Conservation (phyloP, 2,888 invertebrate genomes). For the Rhodophaea formosa region DNA sequence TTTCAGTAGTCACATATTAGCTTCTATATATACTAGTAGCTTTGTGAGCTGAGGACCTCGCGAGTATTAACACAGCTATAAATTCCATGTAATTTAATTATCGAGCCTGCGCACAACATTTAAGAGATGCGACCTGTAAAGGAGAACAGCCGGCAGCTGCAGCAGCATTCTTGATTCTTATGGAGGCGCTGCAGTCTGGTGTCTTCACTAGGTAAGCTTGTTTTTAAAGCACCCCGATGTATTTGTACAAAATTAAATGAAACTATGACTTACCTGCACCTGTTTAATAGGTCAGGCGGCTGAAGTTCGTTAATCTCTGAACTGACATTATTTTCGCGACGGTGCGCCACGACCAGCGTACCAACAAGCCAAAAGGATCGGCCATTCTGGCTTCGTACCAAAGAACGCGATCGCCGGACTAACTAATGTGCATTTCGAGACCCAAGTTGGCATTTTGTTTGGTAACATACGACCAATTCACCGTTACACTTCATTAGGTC, state of each 20-base stretch:
- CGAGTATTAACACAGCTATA: too few relatives aligned
- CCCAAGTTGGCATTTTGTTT: conserved; percentile 75
- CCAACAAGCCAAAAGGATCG: conserved; percentile 79
- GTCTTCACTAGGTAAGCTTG: too few relatives aligned
- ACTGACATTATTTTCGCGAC: conserved; percentile 77
- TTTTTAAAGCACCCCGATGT: too few relatives aligned
- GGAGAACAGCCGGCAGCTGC: too few relatives aligned
- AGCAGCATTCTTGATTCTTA: too few relatives aligned
- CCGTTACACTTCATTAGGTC: conserved; percentile 20
- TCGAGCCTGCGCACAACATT: too few relatives aligned
- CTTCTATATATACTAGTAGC: too few relatives aligned
- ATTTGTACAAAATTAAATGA: conserved; percentile 28
- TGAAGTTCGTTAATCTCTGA: conserved; percentile 79
- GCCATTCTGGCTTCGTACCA: conserved; percentile 78
- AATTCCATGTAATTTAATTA: too few relatives aligned
- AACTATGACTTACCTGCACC: conserved; percentile 49
- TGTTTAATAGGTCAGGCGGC: conserved; percentile 74
- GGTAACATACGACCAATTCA: conserved; percentile 25
- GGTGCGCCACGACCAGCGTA: conserved; percentile 65
- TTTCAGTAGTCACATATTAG: too few relatives aligned
- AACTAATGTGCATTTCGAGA: conserved; percentile 73
- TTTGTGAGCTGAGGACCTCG: too few relatives aligned
- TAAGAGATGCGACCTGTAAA: too few relatives aligned
- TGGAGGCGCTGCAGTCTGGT: too few relatives aligned
- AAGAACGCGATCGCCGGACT: conserved; percentile 72